Conservation (phyloP, 2,113 vertebrate species). For the Channa argus region DNA sequence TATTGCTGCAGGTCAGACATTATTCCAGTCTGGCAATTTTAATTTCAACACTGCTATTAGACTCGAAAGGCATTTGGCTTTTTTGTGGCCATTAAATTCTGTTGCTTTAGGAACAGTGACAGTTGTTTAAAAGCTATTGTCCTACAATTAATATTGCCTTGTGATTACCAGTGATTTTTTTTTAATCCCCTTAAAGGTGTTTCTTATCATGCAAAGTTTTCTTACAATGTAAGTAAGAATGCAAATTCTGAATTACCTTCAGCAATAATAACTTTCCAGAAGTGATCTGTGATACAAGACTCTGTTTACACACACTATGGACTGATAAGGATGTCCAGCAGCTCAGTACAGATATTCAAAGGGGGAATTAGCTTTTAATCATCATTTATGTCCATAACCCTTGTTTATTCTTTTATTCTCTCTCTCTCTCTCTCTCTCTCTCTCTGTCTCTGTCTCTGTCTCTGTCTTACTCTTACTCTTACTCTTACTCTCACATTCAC, state of each 20-base stretch:
- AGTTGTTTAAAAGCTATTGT: background rate
- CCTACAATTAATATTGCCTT: background rate
- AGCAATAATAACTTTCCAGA: too few species aligned
- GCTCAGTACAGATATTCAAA: background rate
- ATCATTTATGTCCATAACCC: background rate
- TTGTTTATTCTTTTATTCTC: too few species aligned
- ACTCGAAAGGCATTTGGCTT: background rate
- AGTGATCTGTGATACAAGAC: conserved; percentile 3
- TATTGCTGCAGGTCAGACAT: conserved; percentile 13
- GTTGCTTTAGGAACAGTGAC: background rate
- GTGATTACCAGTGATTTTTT: background rate
- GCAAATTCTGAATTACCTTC: too few species aligned
- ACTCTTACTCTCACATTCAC: too few species aligned
- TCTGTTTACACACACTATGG: background rate
- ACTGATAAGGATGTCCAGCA: conserved; percentile 3
- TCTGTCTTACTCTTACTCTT: conserved; percentile 1
- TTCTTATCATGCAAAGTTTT: background rate
- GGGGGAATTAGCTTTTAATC: background rate
- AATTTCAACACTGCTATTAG: background rate
- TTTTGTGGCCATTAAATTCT: background rate
- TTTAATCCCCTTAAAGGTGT: background rate
- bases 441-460: background rate
- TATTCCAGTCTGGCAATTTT: background rate
- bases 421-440: background rate
- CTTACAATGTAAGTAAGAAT: background rate